Percentiles rank a stretch among this genome's conserved stretches.
phyloP scores from a whole-genome alignment of 1,140 invertebrate genomes.

The Onthophagus taurus region DNA sequence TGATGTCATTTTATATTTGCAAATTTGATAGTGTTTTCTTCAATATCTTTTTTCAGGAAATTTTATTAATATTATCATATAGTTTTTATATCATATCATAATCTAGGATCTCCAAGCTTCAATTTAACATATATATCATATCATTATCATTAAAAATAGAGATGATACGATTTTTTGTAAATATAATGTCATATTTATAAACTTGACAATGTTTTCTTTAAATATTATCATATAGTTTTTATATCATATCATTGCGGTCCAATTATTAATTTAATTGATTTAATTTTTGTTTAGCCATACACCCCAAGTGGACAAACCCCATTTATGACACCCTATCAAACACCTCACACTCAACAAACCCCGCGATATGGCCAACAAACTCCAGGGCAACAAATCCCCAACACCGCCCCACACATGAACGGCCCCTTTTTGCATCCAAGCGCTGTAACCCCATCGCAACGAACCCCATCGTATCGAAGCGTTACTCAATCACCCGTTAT shows the following conservation, averaged over 20 bases:
- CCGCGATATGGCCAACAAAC: slow-evolving; percentile 52
- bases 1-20: no score
- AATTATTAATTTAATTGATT: slow-evolving; percentile 9
- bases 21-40: no score
- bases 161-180: not conserved
- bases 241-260: no score
- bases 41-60: no score
- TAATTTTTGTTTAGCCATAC: slow-evolving; percentile 52
- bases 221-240: not conserved
- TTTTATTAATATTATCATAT: no score
- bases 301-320: slow-evolving; percentile 85
- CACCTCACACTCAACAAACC: slow-evolving; percentile 55
- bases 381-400: slow-evolving; percentile 42
- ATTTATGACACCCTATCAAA: slow-evolving; percentile 80
- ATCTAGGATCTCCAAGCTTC: no score
- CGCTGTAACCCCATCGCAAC: slow-evolving; percentile 40
- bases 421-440: slow-evolving; percentile 52
- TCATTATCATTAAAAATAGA: no score
- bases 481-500: slow-evolving; percentile 34
- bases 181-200: not conserved
- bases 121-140: no score
- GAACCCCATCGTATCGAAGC: slow-evolving; percentile 38
- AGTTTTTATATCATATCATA: no score
- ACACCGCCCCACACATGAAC: slow-evolving; percentile 22
- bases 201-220: not conserved